A percentile compares a stretch with the other conserved stretches of the same genome.
Evolutionary conservation across 53 echinoderm and acorn worm genomes (phyloP).

Genomic region (Paelopatides confundens): DNA sequence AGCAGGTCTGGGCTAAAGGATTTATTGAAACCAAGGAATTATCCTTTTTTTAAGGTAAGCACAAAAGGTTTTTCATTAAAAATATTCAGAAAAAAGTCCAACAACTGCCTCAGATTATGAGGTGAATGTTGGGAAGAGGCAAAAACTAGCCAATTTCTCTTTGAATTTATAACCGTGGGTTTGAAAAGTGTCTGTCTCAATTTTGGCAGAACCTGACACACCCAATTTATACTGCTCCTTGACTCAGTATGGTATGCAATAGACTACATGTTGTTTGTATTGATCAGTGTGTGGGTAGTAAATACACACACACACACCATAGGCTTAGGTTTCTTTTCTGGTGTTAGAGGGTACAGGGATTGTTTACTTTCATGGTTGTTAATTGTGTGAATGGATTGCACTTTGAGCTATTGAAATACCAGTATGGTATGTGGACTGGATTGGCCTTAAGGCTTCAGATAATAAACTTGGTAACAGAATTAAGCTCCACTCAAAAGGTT

Average conservation of each 20-base stretch:
- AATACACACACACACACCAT: neutral
- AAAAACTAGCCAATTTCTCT: no score
- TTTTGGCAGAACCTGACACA: neutral
- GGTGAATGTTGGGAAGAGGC: no score
- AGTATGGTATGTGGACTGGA: no score
- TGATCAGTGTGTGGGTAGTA: neutral
- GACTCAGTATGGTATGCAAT: neutral
- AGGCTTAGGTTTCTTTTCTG: neutral
- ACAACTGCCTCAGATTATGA: no score
- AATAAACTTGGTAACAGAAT: no score
- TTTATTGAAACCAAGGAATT: neutral
- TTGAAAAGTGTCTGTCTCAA: neutral
- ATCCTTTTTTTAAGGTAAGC: slow-evolving; percentile 6
- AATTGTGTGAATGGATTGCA: neutral
- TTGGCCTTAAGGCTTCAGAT: no score
- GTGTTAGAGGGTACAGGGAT: neutral
- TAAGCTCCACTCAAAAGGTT: no score
- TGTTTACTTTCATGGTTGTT: neutral
- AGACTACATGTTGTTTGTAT: neutral
- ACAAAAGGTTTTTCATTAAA: neutral
- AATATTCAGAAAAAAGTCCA: neutral
- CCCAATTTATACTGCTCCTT: neutral
- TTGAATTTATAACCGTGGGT: neutral
- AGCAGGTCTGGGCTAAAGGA: slow-evolving; percentile 13
- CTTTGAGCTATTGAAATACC: neutral